These are phyloP conservation scores for Zoanthus sociatus DNA, from an alignment of 92 coral and sea anemone genomes.

Conservation along the genomic window DNA sequence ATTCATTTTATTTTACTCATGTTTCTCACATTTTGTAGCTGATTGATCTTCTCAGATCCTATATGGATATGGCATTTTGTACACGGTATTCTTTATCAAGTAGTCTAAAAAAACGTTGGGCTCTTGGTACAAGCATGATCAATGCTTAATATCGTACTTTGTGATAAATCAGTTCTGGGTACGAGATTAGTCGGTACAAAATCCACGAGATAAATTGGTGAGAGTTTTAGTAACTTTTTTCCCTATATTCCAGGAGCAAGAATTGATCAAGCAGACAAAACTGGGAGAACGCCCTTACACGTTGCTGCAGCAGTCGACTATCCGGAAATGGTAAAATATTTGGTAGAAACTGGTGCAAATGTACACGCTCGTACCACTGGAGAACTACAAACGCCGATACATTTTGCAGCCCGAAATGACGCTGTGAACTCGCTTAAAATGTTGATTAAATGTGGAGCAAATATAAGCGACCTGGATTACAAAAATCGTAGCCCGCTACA, in stretches of 20 bases:
- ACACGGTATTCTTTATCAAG: too few species aligned
- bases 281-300: constrained; percentile 92
- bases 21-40: too few species aligned
- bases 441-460: constrained; percentile 89
- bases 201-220: too few species aligned
- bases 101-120: too few species aligned
- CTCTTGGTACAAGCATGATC: too few species aligned
- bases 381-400: constrained; percentile 90
- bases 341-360: constrained; percentile 86
- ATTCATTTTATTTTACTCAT: too few species aligned
- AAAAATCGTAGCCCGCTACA: constrained; percentile 92
- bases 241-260: constrained; percentile 70
- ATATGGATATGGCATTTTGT: too few species aligned
- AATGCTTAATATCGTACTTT: too few species aligned
- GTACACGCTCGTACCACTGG: constrained; percentile 80
- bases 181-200: too few species aligned
- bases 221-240: neutral
- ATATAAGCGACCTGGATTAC: constrained; percentile 82
- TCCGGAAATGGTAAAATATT: constrained; percentile 94
- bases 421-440: constrained; percentile 85
- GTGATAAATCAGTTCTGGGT: too few species aligned
- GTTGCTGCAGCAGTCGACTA: constrained; percentile 98
- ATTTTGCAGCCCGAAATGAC: constrained; percentile 94
- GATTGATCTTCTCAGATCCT: too few species aligned
- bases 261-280: constrained; percentile 86